Conservation (phyloP, 1,140 invertebrate species). For the Campoletis sonorensis region DNA sequence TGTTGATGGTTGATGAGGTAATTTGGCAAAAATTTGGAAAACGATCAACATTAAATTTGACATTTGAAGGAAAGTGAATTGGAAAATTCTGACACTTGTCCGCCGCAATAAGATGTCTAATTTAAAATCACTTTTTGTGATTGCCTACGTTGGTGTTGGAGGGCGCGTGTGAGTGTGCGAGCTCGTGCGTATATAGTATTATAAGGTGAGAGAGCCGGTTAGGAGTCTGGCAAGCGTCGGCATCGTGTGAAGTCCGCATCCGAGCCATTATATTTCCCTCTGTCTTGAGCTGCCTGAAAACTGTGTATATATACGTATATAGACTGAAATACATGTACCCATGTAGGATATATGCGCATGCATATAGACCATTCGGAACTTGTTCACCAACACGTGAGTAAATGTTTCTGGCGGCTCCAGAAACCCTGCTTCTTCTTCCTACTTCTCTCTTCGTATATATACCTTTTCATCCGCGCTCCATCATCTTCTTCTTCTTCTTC, state of each 20-base stretch:
- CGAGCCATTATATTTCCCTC: conserved; percentile 72
- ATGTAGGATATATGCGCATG: conserved; percentile 50
- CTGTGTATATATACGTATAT: conserved; percentile 35
- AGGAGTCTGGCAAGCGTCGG: conserved; percentile 59
- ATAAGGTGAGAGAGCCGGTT: conserved; percentile 18
- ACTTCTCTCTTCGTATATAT: conserved; percentile 42
- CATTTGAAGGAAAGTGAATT: too few relatives aligned
- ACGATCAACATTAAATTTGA: too few relatives aligned
- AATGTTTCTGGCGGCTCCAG: conserved; percentile 29
- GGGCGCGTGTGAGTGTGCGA: too few relatives aligned
- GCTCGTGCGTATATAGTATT: background rate
- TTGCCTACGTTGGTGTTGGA: too few relatives aligned
- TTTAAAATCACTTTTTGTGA: too few relatives aligned
- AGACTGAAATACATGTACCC: too few relatives aligned
- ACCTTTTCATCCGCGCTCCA: conserved; percentile 29
- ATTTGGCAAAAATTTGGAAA: too few relatives aligned
- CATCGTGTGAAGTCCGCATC: conserved; percentile 76
- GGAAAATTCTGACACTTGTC: too few relatives aligned
- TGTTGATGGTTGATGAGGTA: too few relatives aligned
- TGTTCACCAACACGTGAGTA: conserved; percentile 39
- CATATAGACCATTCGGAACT: background rate
- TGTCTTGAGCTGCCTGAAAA: conserved; percentile 63
- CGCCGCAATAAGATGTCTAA: too few relatives aligned
- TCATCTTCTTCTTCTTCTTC: conserved; percentile 44
- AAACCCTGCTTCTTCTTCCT: conserved; percentile 2